These are phyloP conservation scores for Synanthedon tipuliformis DNA, from an alignment of 2,888 invertebrate genomes.

Conservation along the genomic window DNA sequence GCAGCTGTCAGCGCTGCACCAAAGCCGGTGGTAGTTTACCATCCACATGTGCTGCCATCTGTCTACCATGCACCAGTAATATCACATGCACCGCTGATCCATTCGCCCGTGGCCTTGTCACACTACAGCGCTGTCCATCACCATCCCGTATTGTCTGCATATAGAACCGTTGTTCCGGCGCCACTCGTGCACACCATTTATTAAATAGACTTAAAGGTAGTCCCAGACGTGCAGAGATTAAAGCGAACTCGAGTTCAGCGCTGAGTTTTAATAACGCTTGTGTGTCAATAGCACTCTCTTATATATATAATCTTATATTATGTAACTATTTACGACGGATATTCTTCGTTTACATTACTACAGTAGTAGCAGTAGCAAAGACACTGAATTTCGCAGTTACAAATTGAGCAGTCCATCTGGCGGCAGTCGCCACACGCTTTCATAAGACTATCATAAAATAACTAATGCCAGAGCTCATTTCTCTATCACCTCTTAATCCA, in stretches of 20 bases:
- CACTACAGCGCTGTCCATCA: constrained; percentile 5
- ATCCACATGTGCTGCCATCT: constrained; percentile 14
- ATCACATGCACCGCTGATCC: neutral
- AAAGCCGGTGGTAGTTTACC: constrained; percentile 31
- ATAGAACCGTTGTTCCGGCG: constrained; percentile 6
- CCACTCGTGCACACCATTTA: neutral
- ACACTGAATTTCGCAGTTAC: too few species aligned
- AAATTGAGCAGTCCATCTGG: too few species aligned
- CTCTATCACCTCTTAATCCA: too few species aligned
- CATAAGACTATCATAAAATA: too few species aligned
- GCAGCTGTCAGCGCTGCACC: constrained; percentile 25
- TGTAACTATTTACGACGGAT: too few species aligned
- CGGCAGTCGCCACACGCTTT: too few species aligned
- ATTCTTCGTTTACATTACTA: too few species aligned
- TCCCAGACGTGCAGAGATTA: neutral
- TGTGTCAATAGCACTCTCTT: too few species aligned
- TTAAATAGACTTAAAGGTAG: neutral
- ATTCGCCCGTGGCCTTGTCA: constrained; percentile 1
- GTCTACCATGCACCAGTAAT: constrained; percentile 13
- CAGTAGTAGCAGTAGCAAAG: too few species aligned
- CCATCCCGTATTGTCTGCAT: constrained; percentile 3
- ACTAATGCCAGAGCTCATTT: too few species aligned
- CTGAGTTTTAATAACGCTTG: too few species aligned
- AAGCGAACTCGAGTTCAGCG: neutral
- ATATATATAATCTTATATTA: too few species aligned